Evolutionary conservation across 2,797 vertebrate genomes (phyloP).

Genomic region (Scolopax rusticola): DNA sequence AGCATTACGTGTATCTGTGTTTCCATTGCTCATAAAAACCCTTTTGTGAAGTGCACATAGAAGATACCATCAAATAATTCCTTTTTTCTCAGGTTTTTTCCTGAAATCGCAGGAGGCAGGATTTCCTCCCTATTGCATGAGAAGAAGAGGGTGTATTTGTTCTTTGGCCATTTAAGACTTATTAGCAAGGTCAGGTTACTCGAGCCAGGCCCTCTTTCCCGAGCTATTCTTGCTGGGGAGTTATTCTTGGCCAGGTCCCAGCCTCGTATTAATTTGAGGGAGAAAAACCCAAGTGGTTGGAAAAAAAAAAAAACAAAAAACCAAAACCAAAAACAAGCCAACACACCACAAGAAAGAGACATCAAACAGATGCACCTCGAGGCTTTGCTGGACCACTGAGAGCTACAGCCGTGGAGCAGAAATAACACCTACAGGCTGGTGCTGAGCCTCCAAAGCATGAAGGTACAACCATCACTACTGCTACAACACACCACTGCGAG

Average conservation of each 20-base stretch:
- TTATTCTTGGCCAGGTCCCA: slow-evolving; percentile 62
- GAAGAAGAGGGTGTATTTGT: slow-evolving; percentile 16
- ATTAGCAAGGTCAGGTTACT: neutral
- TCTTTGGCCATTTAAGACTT: neutral
- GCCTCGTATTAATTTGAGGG: neutral
- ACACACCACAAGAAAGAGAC: neutral
- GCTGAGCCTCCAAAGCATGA: neutral
- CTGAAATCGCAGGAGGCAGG: slow-evolving; percentile 35
- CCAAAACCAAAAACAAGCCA: too few relatives aligned
- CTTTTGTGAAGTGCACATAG: neutral
- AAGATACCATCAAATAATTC: neutral
- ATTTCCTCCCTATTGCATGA: slow-evolving; percentile 65
- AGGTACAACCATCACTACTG: neutral
- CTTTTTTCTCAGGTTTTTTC: slow-evolving; percentile 21
- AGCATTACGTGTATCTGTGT: neutral
- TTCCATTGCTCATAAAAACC: slow-evolving; percentile 1
- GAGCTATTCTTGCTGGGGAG: slow-evolving; percentile 46
- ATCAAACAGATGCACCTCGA: neutral
- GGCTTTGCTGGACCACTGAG: neutral
- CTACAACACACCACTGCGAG: accelerated
- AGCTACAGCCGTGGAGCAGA: neutral
- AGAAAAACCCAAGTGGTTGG: neutral
- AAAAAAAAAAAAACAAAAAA: neutral
- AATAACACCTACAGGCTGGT: neutral
- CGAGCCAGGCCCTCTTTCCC: slow-evolving; percentile 4